These are phyloP conservation scores for Triplophysa bombifrons DNA, from an alignment of 2,797 vertebrate species.

Conservation along the genomic window DNA sequence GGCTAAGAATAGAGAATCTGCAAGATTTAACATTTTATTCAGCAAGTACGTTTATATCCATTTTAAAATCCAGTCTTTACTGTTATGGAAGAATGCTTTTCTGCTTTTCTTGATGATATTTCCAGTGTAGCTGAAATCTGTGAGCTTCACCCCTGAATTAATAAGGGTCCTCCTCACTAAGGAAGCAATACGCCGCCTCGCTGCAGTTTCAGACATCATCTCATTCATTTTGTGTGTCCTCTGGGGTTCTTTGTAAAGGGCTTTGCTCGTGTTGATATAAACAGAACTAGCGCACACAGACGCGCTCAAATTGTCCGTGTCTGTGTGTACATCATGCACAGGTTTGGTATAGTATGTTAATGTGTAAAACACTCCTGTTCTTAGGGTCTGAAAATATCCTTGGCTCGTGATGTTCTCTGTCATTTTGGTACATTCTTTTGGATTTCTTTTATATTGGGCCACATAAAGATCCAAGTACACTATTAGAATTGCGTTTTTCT, in stretches of 20 bases:
- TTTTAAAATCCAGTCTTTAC: background rate
- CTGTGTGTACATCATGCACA: conserved; percentile 19
- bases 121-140: conserved; percentile 13
- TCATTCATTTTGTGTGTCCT: background rate
- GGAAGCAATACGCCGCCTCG: conserved; percentile 1
- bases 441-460: background rate
- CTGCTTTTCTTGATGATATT: background rate
- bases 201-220: conserved; percentile 13
- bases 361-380: conserved; percentile 28
- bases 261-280: conserved; percentile 25
- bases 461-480: background rate
- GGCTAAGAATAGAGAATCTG: background rate
- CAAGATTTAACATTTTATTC: conserved; percentile 15
- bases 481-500: background rate
- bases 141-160: conserved; percentile 28
- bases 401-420: conserved; percentile 29
- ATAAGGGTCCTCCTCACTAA: conserved; percentile 26
- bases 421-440: conserved; percentile 16
- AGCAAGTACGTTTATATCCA: background rate
- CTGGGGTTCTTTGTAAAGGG: conserved; percentile 1
- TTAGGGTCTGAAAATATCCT: conserved; percentile 18
- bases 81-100: background rate
- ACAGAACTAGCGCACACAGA: conserved; percentile 16
- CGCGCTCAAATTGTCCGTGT: background rate
- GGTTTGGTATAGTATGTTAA: conserved; percentile 36